A percentile compares a stretch with the other conserved stretches of the same genome.
phyloP scores from a whole-genome alignment of 2,888 invertebrate genomes.

The Perizoma flavofasciatum region DNA sequence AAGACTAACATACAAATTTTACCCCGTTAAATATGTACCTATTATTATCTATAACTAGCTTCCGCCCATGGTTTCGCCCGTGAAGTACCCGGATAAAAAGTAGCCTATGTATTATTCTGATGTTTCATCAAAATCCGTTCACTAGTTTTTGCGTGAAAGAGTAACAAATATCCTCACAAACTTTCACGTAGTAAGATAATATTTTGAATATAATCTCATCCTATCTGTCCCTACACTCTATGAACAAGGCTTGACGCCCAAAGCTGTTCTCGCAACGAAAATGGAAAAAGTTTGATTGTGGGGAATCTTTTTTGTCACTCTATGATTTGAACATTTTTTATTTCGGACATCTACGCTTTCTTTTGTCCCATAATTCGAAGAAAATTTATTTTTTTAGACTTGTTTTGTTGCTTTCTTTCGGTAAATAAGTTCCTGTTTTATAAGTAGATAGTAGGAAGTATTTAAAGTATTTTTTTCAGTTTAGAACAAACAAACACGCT shows the following conservation, averaged over 20 bases:
- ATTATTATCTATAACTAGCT: too few species aligned
- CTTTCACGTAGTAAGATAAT: too few species aligned
- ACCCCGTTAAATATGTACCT: too few species aligned
- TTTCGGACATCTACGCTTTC: conserved; percentile 47
- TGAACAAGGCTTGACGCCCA: conserved; percentile 46
- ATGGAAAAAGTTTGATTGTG: conserved; percentile 81
- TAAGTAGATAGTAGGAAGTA: background rate
- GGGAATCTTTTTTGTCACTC: conserved; percentile 68
- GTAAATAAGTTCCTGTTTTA: conserved; percentile 21
- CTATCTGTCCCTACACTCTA: conserved; percentile 24
- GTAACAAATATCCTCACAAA: too few species aligned
- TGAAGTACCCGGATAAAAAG: too few species aligned
- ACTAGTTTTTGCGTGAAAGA: too few species aligned
- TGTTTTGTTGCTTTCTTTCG: conserved; percentile 21
- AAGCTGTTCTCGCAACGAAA: conserved; percentile 64
- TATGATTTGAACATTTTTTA: conserved; percentile 68
- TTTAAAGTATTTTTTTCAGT: too few species aligned
- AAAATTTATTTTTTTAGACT: conserved; percentile 31
- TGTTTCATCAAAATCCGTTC: too few species aligned
- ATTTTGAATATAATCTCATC: background rate
- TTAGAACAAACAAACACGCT: too few species aligned
- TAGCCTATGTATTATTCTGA: too few species aligned
- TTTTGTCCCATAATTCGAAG: conserved; percentile 38
- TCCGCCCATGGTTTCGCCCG: too few species aligned
- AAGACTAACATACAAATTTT: too few species aligned